Evolutionary conservation across 2,797 vertebrate genomes (phyloP).

Genomic region (Pseudochirops cupreus): DNA sequence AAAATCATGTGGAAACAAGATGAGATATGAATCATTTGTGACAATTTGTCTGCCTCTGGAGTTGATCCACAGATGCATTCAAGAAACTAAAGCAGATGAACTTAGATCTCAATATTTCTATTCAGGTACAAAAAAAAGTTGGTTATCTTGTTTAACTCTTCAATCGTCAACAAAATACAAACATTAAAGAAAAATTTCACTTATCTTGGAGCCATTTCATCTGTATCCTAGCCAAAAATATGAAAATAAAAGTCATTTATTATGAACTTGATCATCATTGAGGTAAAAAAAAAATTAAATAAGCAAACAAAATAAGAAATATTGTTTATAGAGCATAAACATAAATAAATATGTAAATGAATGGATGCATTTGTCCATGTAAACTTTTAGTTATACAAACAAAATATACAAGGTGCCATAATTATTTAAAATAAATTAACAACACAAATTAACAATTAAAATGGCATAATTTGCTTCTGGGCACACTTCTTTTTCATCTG

Average conservation of each 20-base stretch:
- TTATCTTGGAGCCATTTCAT: background rate
- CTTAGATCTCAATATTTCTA: background rate
- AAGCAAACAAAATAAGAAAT: background rate
- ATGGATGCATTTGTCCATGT: background rate
- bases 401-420: background rate
- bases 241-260: background rate
- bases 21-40: too few species aligned
- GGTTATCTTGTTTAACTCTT: background rate
- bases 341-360: background rate
- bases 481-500: too few species aligned
- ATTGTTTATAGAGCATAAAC: background rate
- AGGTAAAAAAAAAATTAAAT: background rate
- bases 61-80: background rate
- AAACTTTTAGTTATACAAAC: background rate
- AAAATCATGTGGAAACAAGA: background rate
- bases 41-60: background rate
- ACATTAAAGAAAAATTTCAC: background rate
- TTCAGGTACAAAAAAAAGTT: background rate
- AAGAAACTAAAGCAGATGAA: background rate
- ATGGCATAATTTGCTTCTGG: too few species aligned
- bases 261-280: background rate
- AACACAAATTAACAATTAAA: background rate
- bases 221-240: background rate
- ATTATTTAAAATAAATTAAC: background rate
- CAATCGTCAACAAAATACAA: background rate